Conservation (phyloP, 2,113 vertebrate genomes). For the Festucalex cinctus region DNA sequence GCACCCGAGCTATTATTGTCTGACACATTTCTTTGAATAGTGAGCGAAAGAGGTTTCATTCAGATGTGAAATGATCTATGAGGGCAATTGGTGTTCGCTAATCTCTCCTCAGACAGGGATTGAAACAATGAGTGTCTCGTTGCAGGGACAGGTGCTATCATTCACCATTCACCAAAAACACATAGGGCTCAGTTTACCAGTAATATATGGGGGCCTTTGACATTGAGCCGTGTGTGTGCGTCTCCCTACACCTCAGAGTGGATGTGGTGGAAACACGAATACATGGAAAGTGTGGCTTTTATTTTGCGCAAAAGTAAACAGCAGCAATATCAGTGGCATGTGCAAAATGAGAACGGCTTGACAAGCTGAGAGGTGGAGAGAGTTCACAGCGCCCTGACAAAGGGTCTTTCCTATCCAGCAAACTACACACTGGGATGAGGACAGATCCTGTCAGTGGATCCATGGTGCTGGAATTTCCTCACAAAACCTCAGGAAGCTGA, state of each 20-base stretch:
- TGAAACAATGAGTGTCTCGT: constrained; percentile 68
- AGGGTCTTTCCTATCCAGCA: constrained; percentile 43
- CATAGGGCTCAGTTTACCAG: constrained; percentile 55
- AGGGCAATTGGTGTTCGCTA: constrained; percentile 62
- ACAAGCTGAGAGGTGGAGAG: constrained; percentile 21
- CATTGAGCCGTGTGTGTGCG: constrained; percentile 11
- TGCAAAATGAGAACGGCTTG: constrained; percentile 25
- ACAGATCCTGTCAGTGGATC: constrained; percentile 67
- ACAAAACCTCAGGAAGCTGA: constrained; percentile 64
- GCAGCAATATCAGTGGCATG: constrained; percentile 20
- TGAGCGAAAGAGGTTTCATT: constrained; percentile 50
- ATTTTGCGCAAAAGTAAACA: constrained; percentile 25
- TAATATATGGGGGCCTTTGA: constrained; percentile 32
- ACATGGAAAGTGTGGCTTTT: constrained; percentile 33
- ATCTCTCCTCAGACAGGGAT: constrained; percentile 64
- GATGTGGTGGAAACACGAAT: constrained; percentile 28
- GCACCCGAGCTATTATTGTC: constrained; percentile 63
- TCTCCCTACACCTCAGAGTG: constrained; percentile 13
- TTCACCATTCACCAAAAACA: constrained; percentile 54
- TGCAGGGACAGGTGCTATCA: constrained; percentile 72
- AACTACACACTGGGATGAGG: constrained; percentile 52
- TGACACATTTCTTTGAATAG: constrained; percentile 52
- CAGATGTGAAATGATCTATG: constrained; percentile 63
- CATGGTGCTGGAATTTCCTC: constrained; percentile 56
- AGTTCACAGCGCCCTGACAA: constrained; percentile 51